phyloP scores from a whole-genome alignment of 2,888 invertebrate species.

The Tipula confusa region DNA sequence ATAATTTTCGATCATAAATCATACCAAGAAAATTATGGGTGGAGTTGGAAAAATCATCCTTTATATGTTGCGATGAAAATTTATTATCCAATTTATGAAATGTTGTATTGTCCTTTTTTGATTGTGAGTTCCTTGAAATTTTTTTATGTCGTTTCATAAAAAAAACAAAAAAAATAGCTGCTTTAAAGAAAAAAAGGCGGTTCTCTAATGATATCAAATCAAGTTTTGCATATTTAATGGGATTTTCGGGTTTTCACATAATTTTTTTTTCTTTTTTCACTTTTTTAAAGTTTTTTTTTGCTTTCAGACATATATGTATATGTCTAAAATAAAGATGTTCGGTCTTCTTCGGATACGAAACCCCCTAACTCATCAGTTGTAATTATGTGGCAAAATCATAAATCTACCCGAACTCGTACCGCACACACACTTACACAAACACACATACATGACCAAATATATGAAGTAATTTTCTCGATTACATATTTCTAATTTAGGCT shows the following conservation, averaged over 20 bases:
- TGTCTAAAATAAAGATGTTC: background rate
- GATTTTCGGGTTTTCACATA: background rate
- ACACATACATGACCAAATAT: background rate
- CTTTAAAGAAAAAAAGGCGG: slow-evolving; percentile 5
- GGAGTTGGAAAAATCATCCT: slow-evolving; percentile 15
- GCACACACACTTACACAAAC: background rate
- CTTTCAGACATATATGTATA: too few relatives aligned
- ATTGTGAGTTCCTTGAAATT: background rate
- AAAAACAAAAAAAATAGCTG: background rate
- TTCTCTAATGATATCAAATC: slow-evolving; percentile 14
- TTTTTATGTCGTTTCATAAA: background rate
- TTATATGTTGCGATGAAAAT: background rate
- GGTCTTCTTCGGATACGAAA: background rate
- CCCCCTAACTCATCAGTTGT: background rate
- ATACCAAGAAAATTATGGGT: slow-evolving; percentile 7
- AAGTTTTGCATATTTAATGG: slow-evolving; percentile 20
- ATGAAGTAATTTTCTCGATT: background rate
- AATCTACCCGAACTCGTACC: background rate
- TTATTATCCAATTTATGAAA: slow-evolving; percentile 25
- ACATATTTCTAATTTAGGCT: background rate
- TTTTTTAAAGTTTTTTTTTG: too few relatives aligned
- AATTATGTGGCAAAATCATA: background rate
- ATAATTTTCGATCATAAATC: slow-evolving; percentile 17
- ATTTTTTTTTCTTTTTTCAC: background rate
- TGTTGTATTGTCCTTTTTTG: background rate